Evolutionary conservation across 1,140 invertebrate species (phyloP).

Genomic region (Whitmania pigra): DNA sequence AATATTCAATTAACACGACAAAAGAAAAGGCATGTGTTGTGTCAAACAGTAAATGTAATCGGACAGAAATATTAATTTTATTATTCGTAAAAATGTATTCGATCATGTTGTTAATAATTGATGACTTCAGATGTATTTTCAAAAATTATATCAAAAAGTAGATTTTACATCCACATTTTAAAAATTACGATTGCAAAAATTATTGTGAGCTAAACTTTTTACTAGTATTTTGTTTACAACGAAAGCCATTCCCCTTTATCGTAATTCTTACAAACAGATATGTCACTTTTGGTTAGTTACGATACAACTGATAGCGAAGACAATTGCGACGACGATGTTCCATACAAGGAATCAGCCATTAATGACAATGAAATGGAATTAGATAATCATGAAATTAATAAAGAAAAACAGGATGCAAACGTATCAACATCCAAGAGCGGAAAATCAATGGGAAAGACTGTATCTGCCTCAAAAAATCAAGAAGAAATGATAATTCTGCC

Average conservation of each 20-base stretch:
- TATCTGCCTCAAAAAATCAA: background rate
- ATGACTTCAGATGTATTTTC: no score
- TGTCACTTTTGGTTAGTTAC: constrained; percentile 11
- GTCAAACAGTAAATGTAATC: no score
- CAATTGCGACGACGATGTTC: background rate
- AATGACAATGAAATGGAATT: background rate
- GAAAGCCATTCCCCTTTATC: no score
- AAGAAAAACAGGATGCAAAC: background rate
- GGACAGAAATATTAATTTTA: no score
- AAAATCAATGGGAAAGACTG: background rate
- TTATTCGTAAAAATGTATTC: no score
- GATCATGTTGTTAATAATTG: no score
- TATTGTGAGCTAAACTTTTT: background rate
- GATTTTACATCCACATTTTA: background rate
- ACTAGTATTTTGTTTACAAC: no score
- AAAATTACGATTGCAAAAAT: background rate
- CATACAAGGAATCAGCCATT: background rate
- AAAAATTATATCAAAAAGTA: no score
- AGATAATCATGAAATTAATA: background rate
- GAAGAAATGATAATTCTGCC: constrained; percentile 8
- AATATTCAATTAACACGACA: no score
- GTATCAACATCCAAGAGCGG: background rate
- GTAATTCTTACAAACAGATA: background rate
- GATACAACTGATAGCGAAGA: background rate
- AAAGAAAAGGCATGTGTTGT: no score